Evolutionary conservation across 2,113 vertebrate species (phyloP).

Genomic region (Hemiprocne comata): DNA sequence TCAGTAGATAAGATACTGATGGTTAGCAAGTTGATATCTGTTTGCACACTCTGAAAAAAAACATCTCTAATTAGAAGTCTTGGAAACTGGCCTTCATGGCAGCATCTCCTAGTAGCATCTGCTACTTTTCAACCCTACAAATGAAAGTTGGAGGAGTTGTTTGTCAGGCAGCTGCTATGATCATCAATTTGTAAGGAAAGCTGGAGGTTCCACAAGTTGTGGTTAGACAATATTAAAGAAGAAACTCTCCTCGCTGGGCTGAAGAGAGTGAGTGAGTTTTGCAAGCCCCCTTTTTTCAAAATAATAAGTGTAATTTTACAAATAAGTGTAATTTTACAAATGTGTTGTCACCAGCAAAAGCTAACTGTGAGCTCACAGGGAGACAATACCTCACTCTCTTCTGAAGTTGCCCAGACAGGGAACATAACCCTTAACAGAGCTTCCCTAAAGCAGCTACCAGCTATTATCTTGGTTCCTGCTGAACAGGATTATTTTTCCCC

Average conservation of each 20-base stretch:
- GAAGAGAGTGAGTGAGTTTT: background rate
- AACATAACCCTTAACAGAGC: fast-evolving
- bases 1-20: background rate
- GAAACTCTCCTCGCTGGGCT: background rate
- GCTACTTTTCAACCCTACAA: background rate
- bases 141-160: background rate
- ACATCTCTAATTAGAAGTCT: background rate
- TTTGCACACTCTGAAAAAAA: background rate
- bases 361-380: background rate
- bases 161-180: too few species aligned
- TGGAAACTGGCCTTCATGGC: background rate
- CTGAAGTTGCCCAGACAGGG: background rate
- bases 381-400: fast-evolving
- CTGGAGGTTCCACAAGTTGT: background rate
- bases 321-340: background rate
- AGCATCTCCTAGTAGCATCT: background rate
- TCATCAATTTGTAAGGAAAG: background rate
- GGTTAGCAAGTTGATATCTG: too few species aligned
- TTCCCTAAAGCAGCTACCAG: background rate
- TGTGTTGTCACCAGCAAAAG: background rate
- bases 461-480: background rate
- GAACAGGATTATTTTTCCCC: background rate
- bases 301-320: background rate
- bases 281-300: background rate
- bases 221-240: background rate